A percentile compares a stretch with the other conserved stretches of the same genome.
phyloP scores from a whole-genome alignment of 2,797 vertebrate species.

The Sandelia bainsii region DNA sequence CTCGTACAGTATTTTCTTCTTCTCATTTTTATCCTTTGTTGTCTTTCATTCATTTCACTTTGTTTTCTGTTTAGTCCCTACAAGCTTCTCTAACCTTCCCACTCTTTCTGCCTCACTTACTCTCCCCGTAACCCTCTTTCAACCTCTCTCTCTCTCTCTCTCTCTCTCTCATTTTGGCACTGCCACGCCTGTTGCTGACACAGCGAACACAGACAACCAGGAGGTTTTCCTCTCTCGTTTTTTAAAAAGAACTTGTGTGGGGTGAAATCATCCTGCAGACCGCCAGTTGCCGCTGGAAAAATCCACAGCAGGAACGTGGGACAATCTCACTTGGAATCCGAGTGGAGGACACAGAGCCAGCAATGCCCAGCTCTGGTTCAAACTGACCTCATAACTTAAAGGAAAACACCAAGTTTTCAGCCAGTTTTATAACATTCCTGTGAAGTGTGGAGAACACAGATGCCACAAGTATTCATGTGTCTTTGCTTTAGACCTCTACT shows the following conservation, averaged over 20 bases:
- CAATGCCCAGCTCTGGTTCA: constrained; percentile 56
- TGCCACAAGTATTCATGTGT: constrained; percentile 43
- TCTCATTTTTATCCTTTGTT: background rate
- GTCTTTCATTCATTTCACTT: background rate
- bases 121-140: constrained; percentile 42
- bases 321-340: constrained; percentile 64
- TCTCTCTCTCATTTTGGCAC: constrained; percentile 65
- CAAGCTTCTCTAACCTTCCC: constrained; percentile 11
- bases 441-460: constrained; percentile 47
- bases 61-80: background rate
- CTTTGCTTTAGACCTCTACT: constrained; percentile 3
- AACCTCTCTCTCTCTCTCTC: constrained; percentile 39
- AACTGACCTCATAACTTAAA: constrained; percentile 59
- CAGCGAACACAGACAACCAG: constrained; percentile 71
- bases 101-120: constrained; percentile 13
- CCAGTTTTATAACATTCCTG: constrained; percentile 54
- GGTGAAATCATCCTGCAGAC: constrained; percentile 73
- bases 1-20: background rate
- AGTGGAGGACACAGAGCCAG: constrained; percentile 44
- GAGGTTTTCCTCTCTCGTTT: constrained; percentile 66
- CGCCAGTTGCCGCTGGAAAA: constrained; percentile 69
- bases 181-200: constrained; percentile 82
- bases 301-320: constrained; percentile 74
- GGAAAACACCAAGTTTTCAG: constrained; percentile 59
- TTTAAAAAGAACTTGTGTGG: constrained; percentile 49